Evolutionary conservation across 2,888 invertebrate species (phyloP).

Genomic region (Drosophila glabriapex): DNA sequence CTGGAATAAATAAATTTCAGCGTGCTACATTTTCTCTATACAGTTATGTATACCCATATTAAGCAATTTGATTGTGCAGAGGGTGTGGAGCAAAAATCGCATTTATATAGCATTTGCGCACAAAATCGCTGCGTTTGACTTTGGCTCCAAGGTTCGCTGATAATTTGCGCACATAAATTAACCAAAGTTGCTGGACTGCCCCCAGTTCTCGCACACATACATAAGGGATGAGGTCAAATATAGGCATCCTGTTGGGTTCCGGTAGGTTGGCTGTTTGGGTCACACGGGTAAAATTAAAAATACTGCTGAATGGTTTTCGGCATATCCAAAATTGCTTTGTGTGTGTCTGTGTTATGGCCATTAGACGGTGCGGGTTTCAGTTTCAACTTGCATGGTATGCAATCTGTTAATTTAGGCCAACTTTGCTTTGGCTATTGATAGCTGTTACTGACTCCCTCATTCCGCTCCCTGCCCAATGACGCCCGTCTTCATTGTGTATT

Average conservation of each 20-base stretch:
- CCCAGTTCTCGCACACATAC: constrained; percentile 1
- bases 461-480: constrained; percentile 4
- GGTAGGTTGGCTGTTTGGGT: constrained; percentile 32
- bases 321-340: constrained; percentile 47
- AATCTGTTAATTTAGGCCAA: constrained; percentile 69
- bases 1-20: background rate
- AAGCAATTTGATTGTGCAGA: background rate
- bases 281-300: constrained; percentile 74
- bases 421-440: constrained; percentile 39
- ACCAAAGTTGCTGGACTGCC: constrained; percentile 36
- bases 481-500: constrained; percentile 60
- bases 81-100: constrained; percentile 28
- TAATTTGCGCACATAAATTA: constrained; percentile 75
- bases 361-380: constrained; percentile 40
- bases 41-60: background rate
- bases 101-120: constrained; percentile 58
- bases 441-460: constrained; percentile 1
- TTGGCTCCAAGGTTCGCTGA: constrained; percentile 55
- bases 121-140: constrained; percentile 74
- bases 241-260: constrained; percentile 38
- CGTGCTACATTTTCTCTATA: background rate
- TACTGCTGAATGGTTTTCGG: constrained; percentile 37
- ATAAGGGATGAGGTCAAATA: constrained; percentile 25
- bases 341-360: constrained; percentile 30
- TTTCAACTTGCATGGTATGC: constrained; percentile 42